Conservation (phyloP, 2,113 vertebrate species). For the Neotragus moschatus region DNA sequence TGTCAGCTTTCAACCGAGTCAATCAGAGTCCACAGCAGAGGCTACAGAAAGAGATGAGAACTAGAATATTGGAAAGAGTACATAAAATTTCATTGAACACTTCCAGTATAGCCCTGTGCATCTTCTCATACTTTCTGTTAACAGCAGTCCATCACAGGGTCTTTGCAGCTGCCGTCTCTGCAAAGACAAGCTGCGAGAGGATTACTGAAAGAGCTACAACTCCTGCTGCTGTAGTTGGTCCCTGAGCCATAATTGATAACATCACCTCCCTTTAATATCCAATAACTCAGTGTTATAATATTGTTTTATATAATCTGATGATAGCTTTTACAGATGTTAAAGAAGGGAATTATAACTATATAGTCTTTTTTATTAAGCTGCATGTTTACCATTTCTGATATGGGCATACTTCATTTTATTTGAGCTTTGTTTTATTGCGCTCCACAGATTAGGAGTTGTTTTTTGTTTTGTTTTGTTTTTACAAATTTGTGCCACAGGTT, state of each 20-base stretch:
- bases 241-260: neutral
- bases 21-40: neutral
- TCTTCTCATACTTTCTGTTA: neutral
- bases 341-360: neutral
- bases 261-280: neutral
- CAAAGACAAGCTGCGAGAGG: neutral
- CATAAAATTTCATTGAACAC: neutral
- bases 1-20: neutral
- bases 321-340: neutral
- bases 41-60: neutral
- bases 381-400: neutral
- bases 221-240: neutral
- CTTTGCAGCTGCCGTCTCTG: neutral
- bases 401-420: neutral
- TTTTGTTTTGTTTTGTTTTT: neutral
- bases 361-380: neutral
- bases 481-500: neutral
- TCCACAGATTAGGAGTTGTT: neutral
- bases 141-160: neutral
- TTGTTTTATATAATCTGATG: neutral
- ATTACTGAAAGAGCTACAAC: neutral
- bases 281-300: neutral
- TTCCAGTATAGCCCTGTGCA: neutral
- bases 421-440: neutral
- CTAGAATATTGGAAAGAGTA: neutral